Evolutionary conservation across 2,113 vertebrate genomes (phyloP).

Genomic region (Crotalus horridus): DNA sequence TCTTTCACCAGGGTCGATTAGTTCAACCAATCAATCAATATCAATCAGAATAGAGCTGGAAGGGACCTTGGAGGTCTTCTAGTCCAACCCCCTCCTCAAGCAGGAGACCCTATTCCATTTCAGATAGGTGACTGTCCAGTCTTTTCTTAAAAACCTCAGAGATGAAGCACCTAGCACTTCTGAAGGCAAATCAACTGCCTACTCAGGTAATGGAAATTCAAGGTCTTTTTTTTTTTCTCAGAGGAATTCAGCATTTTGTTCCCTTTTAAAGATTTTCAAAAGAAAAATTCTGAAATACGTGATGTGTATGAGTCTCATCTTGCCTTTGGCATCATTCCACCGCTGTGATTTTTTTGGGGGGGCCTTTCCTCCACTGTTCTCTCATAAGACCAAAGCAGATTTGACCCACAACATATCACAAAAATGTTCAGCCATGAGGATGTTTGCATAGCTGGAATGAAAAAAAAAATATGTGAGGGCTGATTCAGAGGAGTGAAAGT

Average conservation of each 20-base stretch:
- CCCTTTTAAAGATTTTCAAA: not conserved
- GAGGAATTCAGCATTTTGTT: not conserved
- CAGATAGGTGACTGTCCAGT: too few species aligned
- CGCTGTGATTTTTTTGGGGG: slow-evolving; percentile 29
- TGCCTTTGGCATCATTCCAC: slow-evolving; percentile 17
- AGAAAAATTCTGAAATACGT: not conserved
- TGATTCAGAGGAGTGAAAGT: slow-evolving; percentile 4
- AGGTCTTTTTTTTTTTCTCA: not conserved
- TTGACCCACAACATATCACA: slow-evolving; percentile 24
- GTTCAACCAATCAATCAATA: not conserved
- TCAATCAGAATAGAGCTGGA: too few species aligned
- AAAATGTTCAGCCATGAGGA: slow-evolving; percentile 23
- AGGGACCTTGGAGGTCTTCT: too few species aligned
- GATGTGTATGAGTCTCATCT: slow-evolving; percentile 11
- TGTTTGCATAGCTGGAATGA: slow-evolving; percentile 1
- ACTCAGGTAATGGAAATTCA: not conserved
- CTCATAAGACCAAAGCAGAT: not conserved
- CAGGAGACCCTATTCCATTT: too few species aligned
- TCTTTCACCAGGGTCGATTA: not conserved
- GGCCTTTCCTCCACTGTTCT: slow-evolving; percentile 9
- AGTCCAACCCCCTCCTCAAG: too few species aligned
- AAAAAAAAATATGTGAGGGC: not conserved
- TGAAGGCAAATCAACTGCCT: not conserved
- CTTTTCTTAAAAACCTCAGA: too few species aligned
- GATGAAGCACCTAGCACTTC: too few species aligned